These are phyloP conservation scores for Knipowitschia caucasica DNA, from an alignment of 2,797 vertebrate species.

Conservation along the genomic window DNA sequence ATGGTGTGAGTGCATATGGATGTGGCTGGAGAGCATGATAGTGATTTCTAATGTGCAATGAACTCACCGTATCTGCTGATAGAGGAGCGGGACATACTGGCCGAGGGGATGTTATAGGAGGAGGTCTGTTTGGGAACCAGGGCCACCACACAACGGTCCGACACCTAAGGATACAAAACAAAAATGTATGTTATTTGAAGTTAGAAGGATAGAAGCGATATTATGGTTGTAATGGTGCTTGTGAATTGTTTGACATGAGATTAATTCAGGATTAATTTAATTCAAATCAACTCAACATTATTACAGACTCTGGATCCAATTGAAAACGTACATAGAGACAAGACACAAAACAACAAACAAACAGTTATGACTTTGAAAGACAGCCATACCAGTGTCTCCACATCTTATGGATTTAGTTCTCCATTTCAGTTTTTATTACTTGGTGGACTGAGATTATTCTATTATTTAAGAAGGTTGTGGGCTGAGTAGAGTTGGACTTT, in stretches of 20 bases:
- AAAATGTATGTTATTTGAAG: not conserved
- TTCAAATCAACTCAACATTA: too few species aligned
- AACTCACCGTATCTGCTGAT: conserved; percentile 95
- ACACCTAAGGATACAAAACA: conserved; percentile 78
- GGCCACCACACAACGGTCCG: conserved; percentile 93
- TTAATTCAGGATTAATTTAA: not conserved
- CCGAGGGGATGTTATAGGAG: conserved; percentile 96
- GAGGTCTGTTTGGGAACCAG: conserved; percentile 97
- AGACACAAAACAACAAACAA: too few species aligned
- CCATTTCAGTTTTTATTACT: too few species aligned
- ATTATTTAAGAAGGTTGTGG: too few species aligned
- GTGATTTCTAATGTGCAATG: not conserved
- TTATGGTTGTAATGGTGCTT: not conserved
- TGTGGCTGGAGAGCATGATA: not conserved
- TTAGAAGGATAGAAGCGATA: not conserved
- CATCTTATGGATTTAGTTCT: too few species aligned
- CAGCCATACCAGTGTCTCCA: too few species aligned
- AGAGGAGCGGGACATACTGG: conserved; percentile 93
- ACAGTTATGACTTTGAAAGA: too few species aligned
- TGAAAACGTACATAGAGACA: too few species aligned
- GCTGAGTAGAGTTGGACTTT: too few species aligned
- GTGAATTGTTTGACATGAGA: not conserved
- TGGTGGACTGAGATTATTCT: too few species aligned
- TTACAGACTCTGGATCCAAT: too few species aligned
- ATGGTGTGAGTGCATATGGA: not conserved